Conservation (phyloP, 2,797 vertebrate genomes). For the Acipenser oxyrinchus region DNA sequence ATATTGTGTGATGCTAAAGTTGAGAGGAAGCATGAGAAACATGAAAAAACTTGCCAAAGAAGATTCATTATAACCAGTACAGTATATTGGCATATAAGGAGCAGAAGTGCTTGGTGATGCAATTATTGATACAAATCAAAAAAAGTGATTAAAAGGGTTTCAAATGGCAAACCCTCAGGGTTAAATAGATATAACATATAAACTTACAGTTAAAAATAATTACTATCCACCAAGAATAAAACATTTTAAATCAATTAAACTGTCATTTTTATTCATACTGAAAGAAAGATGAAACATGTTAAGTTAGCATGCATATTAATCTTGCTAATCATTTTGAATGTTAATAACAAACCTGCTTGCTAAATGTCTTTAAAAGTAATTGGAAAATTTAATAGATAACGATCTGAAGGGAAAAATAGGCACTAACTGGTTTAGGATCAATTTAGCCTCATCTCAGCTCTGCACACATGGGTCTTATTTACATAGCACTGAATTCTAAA, state of each 20-base stretch:
- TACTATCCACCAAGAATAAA: slow-evolving; percentile 10
- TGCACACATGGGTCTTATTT: no score
- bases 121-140: neutral
- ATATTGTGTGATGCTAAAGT: no score
- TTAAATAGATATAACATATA: slow-evolving; percentile 11
- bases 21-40: no score
- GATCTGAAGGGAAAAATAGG: slow-evolving; percentile 30
- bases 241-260: slow-evolving; percentile 33
- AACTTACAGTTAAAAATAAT: slow-evolving; percentile 19
- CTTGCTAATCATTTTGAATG: slow-evolving; percentile 48
- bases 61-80: no score
- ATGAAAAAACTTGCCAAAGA: no score
- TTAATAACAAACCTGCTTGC: no score
- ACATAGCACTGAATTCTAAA: no score
- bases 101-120: no score
- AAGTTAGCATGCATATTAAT: slow-evolving; percentile 24
- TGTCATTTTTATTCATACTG: slow-evolving; percentile 29
- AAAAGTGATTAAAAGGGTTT: slow-evolving; percentile 4
- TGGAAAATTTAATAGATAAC: slow-evolving; percentile 39
- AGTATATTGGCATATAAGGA: no score
- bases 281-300: slow-evolving; percentile 26
- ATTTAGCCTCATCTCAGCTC: no score
- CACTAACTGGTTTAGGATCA: no score
- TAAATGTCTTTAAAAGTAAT: slow-evolving; percentile 44
- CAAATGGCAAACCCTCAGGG: slow-evolving; percentile 4